Base-by-base conservation (phyloP, 2,888 invertebrate genomes). In the Limnephilus lunatus region DNA sequence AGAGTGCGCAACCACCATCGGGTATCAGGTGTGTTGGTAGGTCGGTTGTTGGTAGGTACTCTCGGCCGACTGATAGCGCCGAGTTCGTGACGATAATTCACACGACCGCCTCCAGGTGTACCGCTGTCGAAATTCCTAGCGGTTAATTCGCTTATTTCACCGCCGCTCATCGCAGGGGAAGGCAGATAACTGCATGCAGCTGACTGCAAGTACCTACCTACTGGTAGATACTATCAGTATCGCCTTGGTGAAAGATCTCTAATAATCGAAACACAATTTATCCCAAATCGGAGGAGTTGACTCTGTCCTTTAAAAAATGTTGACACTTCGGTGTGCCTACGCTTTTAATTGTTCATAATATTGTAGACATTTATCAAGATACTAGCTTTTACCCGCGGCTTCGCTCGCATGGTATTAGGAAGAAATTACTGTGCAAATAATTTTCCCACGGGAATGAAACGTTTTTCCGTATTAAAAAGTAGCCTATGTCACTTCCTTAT, bases 41-140 rank as follows among this genome's bases (percentile, higher is more conserved):
- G 68, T 25, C 9, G 68, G 68, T n/a, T 35, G 35, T 35, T 35
- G 35, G 35, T 35, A 19, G 68, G 68, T 68, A 68, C 68, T 4
- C n/a, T 68, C 9, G 68, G 68, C 68, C 68, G 68, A 9, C 25
- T 25, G 83, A 83, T 35, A 83, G 35, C 83, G 83, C 83, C 83
- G 35, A 19, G 35, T 0, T 83, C 86, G 86, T 44, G 86, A 86
- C 30, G 35, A 86, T 86, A 86, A 44, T 86, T 86, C 86, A 86
- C 86, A 35, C 86, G 86, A n/a, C 86, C n/a, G 48, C 86, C 44
- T 30, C 44, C 86, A 86, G 86, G 86, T 86, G 86, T 44, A 44
- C n/a, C 48, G 44, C 86, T 86, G 86, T 86, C 86, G 39, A 30
- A 86, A 86, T 86, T 86, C 86, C 86, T 86, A 86, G 44, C 48